Base-by-base conservation (phyloP, 2,113 vertebrate species). In the Hoplias malabaricus region DNA sequence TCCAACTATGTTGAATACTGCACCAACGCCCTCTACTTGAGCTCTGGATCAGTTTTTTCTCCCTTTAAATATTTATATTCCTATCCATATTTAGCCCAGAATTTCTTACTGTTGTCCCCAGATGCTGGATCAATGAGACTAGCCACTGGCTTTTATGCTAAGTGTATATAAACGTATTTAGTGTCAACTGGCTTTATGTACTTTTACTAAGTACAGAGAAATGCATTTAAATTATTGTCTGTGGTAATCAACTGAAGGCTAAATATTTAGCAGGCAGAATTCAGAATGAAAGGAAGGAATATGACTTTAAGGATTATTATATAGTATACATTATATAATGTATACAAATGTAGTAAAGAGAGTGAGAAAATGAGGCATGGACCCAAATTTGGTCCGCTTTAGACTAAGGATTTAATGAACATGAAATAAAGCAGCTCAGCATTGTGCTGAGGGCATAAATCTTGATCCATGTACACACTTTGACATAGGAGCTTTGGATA, bases 381-480 rank as follows among this genome's bases (percentile, higher is more conserved):
- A 38, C 36, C 36, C 36, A 5, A 4, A 38, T 9, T 5, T 9
- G 9, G 36, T n/a, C 0, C 19, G 16, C 8, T 50, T 7, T 5
- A 50, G 19, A 7, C 21, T n/a, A 9, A 14, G 57, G 2, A 16
- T 13, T 61, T 61, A 62, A 62, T 62, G 14, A 34, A 27, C 25
- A 59, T 29, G 11, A 59, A 11, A 62, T 16, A n/a, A 34, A 16
- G 8, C 21, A 62, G 57, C 7, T 8, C 29, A 19, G 5, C 56
- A 13, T 31, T 62, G 29, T 62, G 59, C 14, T 33, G n/a, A 62
- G 54, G 53, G 14, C 9, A 10, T 21, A 21, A 40, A 76, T 69
- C 54, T 69, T 27, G 38, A 69, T 33, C 36, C 74, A 76, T 68
- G 34, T 77, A 36, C 66, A 77, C 33, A 19, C 31, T 36, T 25